These are phyloP conservation scores for Mya arenaria DNA, from an alignment of 1,140 invertebrate genomes.

Conservation along the genomic window DNA sequence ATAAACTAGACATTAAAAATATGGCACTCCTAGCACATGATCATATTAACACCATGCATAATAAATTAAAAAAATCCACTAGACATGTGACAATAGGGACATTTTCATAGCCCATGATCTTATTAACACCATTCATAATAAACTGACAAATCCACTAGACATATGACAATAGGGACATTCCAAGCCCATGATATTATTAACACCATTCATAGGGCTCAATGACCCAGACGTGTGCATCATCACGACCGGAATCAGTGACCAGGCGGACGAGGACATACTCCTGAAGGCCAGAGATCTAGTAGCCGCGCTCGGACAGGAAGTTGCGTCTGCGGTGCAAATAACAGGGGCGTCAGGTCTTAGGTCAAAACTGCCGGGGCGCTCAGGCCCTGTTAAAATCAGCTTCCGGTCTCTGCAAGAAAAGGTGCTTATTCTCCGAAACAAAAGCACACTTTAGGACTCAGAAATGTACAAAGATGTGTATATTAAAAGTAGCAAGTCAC, in stretches of 20 bases:
- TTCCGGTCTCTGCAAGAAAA: slow-evolving; percentile 45
- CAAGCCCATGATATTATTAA: background rate
- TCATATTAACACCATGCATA: too few species aligned
- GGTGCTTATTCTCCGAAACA: slow-evolving; percentile 20
- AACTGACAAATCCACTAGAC: too few species aligned
- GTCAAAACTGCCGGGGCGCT: slow-evolving; percentile 48
- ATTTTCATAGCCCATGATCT: too few species aligned
- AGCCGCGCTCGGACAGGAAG: background rate
- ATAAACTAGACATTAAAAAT: too few species aligned
- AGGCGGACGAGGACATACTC: background rate
- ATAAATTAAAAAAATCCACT: too few species aligned
- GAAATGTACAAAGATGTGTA: slow-evolving; percentile 42
- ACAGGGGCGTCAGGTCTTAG: background rate
- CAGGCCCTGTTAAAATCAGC: slow-evolving; percentile 4
- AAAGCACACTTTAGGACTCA: slow-evolving; percentile 31
- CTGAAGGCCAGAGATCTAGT: background rate
- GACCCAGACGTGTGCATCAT: slow-evolving; percentile 9
- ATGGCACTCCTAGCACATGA: too few species aligned
- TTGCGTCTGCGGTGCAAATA: background rate
- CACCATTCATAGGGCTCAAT: background rate
- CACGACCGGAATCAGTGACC: background rate
- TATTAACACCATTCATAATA: too few species aligned
- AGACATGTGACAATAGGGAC: too few species aligned
- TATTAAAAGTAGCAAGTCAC: slow-evolving; percentile 32
- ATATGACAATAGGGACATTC: too few species aligned